Evolutionary conservation across 2,797 vertebrate species (phyloP), one percentile per base, ranked within the genome.

Genomic region (Coilia nasus): DNA sequence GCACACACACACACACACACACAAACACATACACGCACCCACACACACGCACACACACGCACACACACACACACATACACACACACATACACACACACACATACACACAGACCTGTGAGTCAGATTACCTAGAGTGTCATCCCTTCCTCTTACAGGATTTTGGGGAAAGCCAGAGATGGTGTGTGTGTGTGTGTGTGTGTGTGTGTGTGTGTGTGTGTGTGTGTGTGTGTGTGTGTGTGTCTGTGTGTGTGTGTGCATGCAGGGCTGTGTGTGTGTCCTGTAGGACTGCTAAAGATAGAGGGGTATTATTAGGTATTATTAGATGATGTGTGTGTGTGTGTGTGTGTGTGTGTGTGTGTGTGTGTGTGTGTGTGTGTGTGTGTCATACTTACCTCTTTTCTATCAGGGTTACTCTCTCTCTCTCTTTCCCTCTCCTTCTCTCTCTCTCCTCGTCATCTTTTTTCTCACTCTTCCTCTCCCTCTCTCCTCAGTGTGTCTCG

Each of bases 61-160:
- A 28, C 35, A n/a, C 56, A 80, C 57, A 31, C 82, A 57, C 31
- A 41, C 28, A 83, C 19, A 31, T 17, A 35, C 47, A 78, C n/a
- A 31, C 17, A 31, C 44, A 31, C 46, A 11, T 62, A 54, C 81
- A 84, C 86, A 62, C 60, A 80, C n/a, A 44, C 78, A 50, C 47
- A 50, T 12, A 50, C 47, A 50, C 6, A 50, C 47, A 50, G 47
- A 50, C 47, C 85, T 90, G 50, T 91, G 88, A 92, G 88, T 92
- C 90, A 90, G 87, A 87, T 91, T 85, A 89, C 87, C 88, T 88
- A 85, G 85, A 78, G 67, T 56, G 87, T 87, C 89, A 91, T 94
- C 90, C 91, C 90, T 83, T 88, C 75, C 88, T 83, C 82, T 93
- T 91, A 60, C 87, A 88, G 83, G 88, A 89, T 94, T 92, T 50